Percentiles rank a stretch among this genome's conserved stretches.
Conservation (phyloP, 2,888 invertebrate genomes). For the Mimachlamys varia region DNA sequence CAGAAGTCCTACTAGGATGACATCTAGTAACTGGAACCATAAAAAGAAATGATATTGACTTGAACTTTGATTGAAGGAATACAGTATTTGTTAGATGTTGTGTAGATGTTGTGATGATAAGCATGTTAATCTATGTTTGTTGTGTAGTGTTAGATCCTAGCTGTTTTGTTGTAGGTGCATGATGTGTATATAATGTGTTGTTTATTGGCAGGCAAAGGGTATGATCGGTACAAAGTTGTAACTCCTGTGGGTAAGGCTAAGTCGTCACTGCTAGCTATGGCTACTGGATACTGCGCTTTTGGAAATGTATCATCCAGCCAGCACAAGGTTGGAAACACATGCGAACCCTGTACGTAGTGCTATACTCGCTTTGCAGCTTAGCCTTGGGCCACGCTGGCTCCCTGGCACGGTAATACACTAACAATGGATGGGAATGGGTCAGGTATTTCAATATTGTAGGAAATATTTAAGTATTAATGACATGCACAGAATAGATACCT, state of each 20-base stretch:
- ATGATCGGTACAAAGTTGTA: slow-evolving; percentile 5
- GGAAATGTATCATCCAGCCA: slow-evolving; percentile 28
- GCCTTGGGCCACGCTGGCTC: not conserved
- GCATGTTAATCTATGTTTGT: not conserved
- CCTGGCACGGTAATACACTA: not conserved
- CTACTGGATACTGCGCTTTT: slow-evolving; percentile 26
- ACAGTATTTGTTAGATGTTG: not conserved
- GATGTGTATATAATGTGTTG: slow-evolving; percentile 14
- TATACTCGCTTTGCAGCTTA: slow-evolving; percentile 8
- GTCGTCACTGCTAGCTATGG: slow-evolving; percentile 20
- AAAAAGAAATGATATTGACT: too few species aligned
- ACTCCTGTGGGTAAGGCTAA: slow-evolving; percentile 5
- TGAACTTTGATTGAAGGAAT: not conserved
- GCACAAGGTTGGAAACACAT: slow-evolving; percentile 19
- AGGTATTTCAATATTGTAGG: not conserved
- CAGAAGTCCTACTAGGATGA: too few species aligned
- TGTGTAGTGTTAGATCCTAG: not conserved
- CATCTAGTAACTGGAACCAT: too few species aligned
- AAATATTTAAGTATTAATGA: not conserved
- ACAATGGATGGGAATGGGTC: not conserved
- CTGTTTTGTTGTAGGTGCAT: not conserved
- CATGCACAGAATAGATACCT: not conserved
- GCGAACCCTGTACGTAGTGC: slow-evolving; percentile 19
- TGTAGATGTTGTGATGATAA: not conserved
- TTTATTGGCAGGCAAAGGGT: slow-evolving; percentile 34